Evolutionary conservation across 2,888 invertebrate genomes (phyloP).

Genomic region (Pterostichus madidus): DNA sequence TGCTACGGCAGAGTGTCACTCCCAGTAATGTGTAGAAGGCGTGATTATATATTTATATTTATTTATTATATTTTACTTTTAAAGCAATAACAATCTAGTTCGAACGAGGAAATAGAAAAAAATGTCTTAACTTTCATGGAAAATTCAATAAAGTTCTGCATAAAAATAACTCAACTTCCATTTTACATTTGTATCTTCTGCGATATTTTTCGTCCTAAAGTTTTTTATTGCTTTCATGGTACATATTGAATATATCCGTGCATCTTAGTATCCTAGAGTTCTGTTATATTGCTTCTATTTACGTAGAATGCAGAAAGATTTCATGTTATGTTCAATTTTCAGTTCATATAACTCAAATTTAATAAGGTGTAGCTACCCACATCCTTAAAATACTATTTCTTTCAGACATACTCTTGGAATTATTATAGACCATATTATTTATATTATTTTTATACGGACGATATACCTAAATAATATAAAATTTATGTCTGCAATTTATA

Average conservation of each 20-base stretch:
- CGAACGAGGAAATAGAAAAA: neutral
- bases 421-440: too few species aligned
- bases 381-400: too few species aligned
- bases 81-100: too few species aligned
- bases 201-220: constrained; percentile 2
- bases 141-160: neutral
- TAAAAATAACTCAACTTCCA: constrained; percentile 8
- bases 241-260: constrained; percentile 14
- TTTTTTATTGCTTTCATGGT: constrained; percentile 24
- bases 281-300: neutral
- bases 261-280: neutral
- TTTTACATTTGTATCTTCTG: constrained; percentile 19
- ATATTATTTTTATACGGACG: too few species aligned
- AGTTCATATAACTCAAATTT: neutral
- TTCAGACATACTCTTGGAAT: too few species aligned
- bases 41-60: too few species aligned
- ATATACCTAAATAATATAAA: too few species aligned
- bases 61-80: too few species aligned
- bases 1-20: too few species aligned
- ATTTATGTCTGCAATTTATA: too few species aligned
- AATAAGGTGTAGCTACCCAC: neutral
- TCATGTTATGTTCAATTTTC: constrained; percentile 8
- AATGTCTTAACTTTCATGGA: neutral
- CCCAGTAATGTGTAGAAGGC: too few species aligned
- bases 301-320: neutral